Conservation (phyloP, 2,113 vertebrate species). For the Lampris incognitus region DNA sequence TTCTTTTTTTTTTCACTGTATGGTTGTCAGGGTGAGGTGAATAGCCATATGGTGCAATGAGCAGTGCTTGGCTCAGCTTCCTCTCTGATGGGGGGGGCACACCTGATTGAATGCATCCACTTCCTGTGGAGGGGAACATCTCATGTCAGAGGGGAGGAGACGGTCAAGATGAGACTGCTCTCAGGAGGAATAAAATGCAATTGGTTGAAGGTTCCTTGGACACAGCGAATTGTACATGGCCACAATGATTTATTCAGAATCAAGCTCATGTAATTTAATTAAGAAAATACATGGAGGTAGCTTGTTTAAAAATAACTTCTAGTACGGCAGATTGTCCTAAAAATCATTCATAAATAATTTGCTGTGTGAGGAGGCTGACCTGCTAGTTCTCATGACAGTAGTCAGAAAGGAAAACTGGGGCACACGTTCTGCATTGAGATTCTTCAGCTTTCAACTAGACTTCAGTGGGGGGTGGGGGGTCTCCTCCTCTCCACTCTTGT, state of each 20-base stretch:
- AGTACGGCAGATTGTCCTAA: not conserved
- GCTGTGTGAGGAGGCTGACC: not conserved
- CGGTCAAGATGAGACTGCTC: not conserved
- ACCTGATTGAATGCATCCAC: slow-evolving; percentile 7
- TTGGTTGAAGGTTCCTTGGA: too few species aligned
- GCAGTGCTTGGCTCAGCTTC: slow-evolving; percentile 48
- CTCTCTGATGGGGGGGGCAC: slow-evolving; percentile 22
- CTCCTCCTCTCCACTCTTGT: not conserved
- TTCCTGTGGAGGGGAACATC: slow-evolving; percentile 33
- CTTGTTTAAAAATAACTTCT: too few species aligned
- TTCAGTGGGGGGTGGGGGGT: too few species aligned
- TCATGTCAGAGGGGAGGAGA: not conserved
- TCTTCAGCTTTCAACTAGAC: too few species aligned
- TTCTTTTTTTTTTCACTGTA: not conserved
- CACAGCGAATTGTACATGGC: too few species aligned
- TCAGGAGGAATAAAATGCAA: not conserved
- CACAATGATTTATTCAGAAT: too few species aligned
- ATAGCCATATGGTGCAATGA: not conserved
- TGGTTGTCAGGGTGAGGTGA: not conserved
- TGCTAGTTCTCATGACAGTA: not conserved
- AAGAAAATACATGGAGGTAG: too few species aligned
- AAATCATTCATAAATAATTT: not conserved
- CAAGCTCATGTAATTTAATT: too few species aligned
- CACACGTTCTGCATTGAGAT: not conserved
- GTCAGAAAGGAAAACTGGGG: not conserved